Conservation (phyloP, 2,797 vertebrate species). For the Scarus forsteni region DNA sequence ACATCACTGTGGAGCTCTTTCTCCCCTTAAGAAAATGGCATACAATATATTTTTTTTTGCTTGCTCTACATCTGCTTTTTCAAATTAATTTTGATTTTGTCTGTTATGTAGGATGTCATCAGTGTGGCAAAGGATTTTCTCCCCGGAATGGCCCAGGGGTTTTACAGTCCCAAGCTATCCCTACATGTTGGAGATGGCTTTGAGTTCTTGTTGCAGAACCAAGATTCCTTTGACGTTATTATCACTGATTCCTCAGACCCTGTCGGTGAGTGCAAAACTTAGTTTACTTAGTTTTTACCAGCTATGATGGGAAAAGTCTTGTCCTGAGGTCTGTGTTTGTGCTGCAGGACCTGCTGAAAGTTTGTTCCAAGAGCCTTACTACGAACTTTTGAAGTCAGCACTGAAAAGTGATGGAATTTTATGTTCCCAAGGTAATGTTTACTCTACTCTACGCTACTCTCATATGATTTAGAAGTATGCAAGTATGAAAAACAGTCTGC, state of each 20-base stretch:
- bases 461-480: too few relatives aligned
- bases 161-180: slow-evolving; percentile 94
- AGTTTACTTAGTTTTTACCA: too few relatives aligned
- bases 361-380: slow-evolving; percentile 97
- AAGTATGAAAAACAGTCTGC: too few relatives aligned
- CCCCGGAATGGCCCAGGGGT: slow-evolving; percentile 95
- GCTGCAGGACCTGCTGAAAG: slow-evolving; percentile 94
- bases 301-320: background rate
- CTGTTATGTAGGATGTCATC: slow-evolving; percentile 91
- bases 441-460: too few relatives aligned
- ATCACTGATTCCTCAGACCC: slow-evolving; percentile 99
- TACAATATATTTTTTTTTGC: background rate
- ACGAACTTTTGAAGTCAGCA: slow-evolving; percentile 96
- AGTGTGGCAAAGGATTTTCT: slow-evolving; percentile 96
- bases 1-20: background rate
- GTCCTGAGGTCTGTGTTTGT: slow-evolving; percentile 1
- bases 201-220: slow-evolving; percentile 98
- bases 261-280: slow-evolving; percentile 93
- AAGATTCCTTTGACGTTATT: slow-evolving; percentile 96
- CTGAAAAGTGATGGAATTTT: slow-evolving; percentile 94
- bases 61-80: background rate
- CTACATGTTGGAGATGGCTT: slow-evolving; percentile 96
- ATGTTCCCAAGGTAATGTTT: slow-evolving; percentile 92
- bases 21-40: background rate
- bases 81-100: slow-evolving; percentile 2